Evolutionary conservation across 2,113 vertebrate genomes (phyloP).

Genomic region (Cottus gobio): DNA sequence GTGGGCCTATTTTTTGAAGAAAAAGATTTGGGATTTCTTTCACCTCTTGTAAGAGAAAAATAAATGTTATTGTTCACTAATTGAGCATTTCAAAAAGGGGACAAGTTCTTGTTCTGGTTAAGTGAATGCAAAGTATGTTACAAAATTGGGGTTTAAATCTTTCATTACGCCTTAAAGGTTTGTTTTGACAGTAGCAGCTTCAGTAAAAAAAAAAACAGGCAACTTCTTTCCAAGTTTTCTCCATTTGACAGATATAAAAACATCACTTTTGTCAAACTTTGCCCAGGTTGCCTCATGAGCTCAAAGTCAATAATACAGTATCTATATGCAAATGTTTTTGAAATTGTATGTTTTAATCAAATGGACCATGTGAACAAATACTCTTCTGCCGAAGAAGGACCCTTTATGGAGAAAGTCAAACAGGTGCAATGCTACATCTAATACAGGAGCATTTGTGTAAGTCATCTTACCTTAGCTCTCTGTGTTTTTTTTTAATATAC

Average conservation of each 20-base stretch:
- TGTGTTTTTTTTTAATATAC: conserved; percentile 15
- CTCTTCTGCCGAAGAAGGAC: background rate
- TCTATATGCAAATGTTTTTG: background rate
- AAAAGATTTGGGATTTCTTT: conserved; percentile 8
- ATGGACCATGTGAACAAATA: background rate
- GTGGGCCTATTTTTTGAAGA: background rate
- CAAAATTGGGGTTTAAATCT: conserved; percentile 31
- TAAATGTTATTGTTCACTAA: background rate
- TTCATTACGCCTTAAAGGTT: conserved; percentile 30
- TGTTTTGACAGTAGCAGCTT: conserved; percentile 51
- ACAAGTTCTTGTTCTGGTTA: background rate
- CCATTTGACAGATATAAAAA: conserved; percentile 29
- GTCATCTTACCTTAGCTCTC: background rate
- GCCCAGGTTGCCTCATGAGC: background rate
- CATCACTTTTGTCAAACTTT: conserved; percentile 18
- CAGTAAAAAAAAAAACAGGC: conserved; percentile 7
- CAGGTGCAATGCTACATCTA: background rate
- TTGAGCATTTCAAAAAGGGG: background rate
- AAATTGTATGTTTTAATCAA: background rate
- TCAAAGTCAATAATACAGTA: background rate
- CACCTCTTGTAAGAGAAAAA: background rate
- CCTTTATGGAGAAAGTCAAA: background rate
- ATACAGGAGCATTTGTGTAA: background rate
- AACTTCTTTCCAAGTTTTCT: conserved; percentile 46
- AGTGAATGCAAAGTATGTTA: conserved; percentile 24